Conservation (phyloP, 1,140 invertebrate species). For the Drosophila pectinifera region DNA sequence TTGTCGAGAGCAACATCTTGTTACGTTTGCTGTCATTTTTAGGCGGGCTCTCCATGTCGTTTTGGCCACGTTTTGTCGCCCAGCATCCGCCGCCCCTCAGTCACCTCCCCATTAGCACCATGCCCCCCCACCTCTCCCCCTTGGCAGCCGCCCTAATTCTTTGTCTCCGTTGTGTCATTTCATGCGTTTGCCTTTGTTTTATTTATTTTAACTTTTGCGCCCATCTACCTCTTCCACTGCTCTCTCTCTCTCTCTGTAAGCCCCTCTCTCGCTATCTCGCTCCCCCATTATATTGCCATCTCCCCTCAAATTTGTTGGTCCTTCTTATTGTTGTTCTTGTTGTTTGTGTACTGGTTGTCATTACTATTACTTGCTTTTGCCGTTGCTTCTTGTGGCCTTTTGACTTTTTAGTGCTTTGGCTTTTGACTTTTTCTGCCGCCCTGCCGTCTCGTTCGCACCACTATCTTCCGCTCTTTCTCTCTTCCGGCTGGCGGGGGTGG, state of each 20-base stretch:
- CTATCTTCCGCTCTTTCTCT: not conserved
- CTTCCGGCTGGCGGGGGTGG: too few species aligned
- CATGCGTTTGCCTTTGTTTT: slow-evolving; percentile 73
- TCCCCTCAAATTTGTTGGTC: not conserved
- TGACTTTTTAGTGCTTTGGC: slow-evolving; percentile 76
- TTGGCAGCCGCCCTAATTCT: slow-evolving; percentile 15
- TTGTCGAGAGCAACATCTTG: slow-evolving; percentile 23
- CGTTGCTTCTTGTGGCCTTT: slow-evolving; percentile 63
- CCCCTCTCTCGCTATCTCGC: not conserved
- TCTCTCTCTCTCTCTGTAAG: not conserved
- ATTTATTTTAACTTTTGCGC: slow-evolving; percentile 75
- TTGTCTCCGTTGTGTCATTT: slow-evolving; percentile 65
- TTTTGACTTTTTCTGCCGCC: slow-evolving; percentile 63
- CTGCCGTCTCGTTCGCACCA: slow-evolving; percentile 12
- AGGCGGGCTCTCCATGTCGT: slow-evolving; percentile 52
- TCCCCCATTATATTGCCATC: not conserved
- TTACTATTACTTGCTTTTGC: slow-evolving; percentile 63
- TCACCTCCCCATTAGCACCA: slow-evolving; percentile 4
- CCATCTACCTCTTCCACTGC: slow-evolving; percentile 45
- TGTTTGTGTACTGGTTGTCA: slow-evolving; percentile 49
- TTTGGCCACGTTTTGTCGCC: slow-evolving; percentile 52
- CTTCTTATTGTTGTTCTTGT: slow-evolving; percentile 21
- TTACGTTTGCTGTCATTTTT: slow-evolving; percentile 56
- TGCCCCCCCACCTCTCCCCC: not conserved
- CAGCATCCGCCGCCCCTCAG: not conserved